Conservation (phyloP, 2,113 vertebrate genomes). For the Okapia johnstoni region DNA sequence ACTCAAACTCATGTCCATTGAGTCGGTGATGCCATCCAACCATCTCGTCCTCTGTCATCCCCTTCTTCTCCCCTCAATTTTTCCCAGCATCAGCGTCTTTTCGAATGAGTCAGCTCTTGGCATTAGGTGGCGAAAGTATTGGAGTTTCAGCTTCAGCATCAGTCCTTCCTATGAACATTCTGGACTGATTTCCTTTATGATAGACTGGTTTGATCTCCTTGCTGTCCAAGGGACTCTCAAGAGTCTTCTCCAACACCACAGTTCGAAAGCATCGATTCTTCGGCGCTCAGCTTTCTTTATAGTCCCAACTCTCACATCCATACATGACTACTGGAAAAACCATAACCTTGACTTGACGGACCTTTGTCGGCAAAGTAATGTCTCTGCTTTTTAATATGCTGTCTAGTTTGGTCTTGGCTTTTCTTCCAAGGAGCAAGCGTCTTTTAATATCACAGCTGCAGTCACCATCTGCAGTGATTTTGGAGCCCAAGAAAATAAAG, state of each 20-base stretch:
- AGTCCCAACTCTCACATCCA: too few relatives aligned
- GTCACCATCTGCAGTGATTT: background rate
- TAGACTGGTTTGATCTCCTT: too few relatives aligned
- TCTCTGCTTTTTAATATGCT: background rate
- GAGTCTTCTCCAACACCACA: too few relatives aligned
- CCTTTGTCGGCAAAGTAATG: background rate
- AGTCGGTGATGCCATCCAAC: background rate
- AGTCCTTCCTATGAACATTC: too few relatives aligned
- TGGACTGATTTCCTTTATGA: too few relatives aligned
- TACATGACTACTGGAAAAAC: too few relatives aligned
- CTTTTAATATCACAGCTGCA: background rate
- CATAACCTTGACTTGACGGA: background rate
- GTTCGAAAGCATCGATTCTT: too few relatives aligned
- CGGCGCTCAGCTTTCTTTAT: too few relatives aligned
- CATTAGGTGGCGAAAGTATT: background rate
- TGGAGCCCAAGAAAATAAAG: background rate
- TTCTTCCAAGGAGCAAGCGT: background rate
- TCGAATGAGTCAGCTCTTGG: background rate
- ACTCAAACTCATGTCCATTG: background rate
- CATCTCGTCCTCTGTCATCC: background rate
- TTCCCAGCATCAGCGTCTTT: background rate
- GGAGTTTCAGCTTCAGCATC: too few relatives aligned
- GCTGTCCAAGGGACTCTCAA: too few relatives aligned
- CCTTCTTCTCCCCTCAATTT: background rate
- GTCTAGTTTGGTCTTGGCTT: background rate